phyloP scores from a whole-genome alignment of 2,113 vertebrate species.

The Anthoscopus minutus region DNA sequence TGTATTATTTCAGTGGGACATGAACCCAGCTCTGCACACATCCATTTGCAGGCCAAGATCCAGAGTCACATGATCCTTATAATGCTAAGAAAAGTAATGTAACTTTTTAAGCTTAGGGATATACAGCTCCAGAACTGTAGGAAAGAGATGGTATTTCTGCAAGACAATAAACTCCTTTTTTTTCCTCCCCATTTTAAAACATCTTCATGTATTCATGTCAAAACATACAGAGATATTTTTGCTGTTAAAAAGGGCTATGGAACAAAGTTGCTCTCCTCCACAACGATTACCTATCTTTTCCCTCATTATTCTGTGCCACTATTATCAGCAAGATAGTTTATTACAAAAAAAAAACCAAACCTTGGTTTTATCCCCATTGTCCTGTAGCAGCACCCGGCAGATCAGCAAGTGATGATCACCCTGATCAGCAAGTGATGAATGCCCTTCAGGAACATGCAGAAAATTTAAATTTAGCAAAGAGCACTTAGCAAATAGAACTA shows the following conservation, averaged over 20 bases:
- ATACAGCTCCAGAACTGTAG: background rate
- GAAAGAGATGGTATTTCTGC: background rate
- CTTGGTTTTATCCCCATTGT: background rate
- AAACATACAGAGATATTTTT: background rate
- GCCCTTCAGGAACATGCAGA: background rate
- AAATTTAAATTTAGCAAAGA: slow-evolving; percentile 3
- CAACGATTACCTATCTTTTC: background rate
- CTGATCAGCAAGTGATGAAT: background rate
- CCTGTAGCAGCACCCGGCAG: background rate
- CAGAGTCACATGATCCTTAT: background rate
- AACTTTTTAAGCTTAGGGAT: background rate
- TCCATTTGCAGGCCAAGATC: background rate
- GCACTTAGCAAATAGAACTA: slow-evolving; percentile 18
- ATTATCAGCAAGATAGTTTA: background rate
- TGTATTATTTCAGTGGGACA: background rate
- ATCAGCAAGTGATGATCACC: background rate
- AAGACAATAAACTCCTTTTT: background rate
- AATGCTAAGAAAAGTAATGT: background rate
- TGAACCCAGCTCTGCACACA: background rate
- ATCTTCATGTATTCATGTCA: background rate
- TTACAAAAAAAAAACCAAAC: background rate
- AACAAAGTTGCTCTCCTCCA: background rate
- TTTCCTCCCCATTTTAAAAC: background rate
- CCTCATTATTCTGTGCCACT: background rate
- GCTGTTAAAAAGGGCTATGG: background rate